These are phyloP conservation scores for Capreolus pygargus DNA, from an alignment of 2,113 vertebrate genomes.

Conservation along the genomic window DNA sequence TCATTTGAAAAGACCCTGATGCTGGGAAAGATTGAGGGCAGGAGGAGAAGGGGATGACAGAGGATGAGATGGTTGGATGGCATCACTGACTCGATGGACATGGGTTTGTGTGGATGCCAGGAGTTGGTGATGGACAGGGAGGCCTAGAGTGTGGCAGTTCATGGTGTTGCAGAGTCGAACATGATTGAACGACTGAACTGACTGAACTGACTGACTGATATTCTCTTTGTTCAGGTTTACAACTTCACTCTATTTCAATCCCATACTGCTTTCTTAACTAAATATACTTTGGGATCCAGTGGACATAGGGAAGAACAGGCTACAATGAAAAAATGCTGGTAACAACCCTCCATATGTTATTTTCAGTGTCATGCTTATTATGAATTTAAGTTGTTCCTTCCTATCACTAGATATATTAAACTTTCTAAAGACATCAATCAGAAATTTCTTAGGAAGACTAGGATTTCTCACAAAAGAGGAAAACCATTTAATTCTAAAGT, in stretches of 20 bases:
- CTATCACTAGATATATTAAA: neutral
- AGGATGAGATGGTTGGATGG: neutral
- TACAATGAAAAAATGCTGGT: neutral
- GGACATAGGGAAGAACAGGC: neutral
- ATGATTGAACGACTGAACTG: accelerated
- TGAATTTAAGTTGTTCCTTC: neutral
- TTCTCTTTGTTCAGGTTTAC: neutral
- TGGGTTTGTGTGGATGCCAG: neutral
- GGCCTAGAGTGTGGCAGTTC: accelerated
- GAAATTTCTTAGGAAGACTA: neutral
- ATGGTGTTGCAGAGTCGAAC: accelerated
- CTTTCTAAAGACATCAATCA: neutral
- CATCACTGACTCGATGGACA: neutral
- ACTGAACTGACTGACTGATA: neutral
- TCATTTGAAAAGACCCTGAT: neutral
- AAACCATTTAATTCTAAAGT: neutral
- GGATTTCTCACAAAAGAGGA: neutral
- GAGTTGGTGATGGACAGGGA: neutral
- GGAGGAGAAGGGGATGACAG: neutral
- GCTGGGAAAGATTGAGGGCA: neutral
- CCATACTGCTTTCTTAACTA: neutral
- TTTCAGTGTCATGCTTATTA: neutral
- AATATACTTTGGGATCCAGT: neutral
- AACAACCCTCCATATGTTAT: neutral
- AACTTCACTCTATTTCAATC: neutral